Evolutionary conservation across 1,140 invertebrate genomes (phyloP).

Genomic region (Galleria mellonella): DNA sequence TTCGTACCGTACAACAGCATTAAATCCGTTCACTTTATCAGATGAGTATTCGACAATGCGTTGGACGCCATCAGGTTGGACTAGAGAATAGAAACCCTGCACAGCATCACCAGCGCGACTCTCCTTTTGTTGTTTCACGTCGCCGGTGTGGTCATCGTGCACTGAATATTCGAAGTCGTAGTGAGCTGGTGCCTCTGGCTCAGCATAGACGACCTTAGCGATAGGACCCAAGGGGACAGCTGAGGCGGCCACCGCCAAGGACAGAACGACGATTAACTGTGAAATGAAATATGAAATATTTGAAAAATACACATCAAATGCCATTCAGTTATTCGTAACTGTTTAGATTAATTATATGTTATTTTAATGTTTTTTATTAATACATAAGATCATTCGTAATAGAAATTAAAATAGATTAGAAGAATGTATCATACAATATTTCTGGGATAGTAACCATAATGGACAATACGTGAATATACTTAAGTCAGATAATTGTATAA

Average conservation of each 20-base stretch:
- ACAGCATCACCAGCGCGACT: conserved; percentile 74
- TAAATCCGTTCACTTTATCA: conserved; percentile 43
- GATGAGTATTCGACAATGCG: conserved; percentile 78
- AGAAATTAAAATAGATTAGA: no score
- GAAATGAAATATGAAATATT: conserved; percentile 4
- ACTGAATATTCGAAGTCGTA: conserved; percentile 81
- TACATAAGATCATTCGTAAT: neutral
- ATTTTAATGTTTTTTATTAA: neutral
- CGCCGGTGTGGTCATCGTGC: conserved; percentile 75
- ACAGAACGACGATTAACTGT: conserved; percentile 44
- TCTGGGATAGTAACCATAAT: no score
- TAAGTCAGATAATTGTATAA: neutral
- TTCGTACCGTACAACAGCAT: conserved; percentile 45
- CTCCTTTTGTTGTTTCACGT: conserved; percentile 56
- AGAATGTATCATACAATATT: no score
- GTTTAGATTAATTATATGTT: no score
- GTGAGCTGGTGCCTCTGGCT: conserved; percentile 75
- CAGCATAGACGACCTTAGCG: conserved; percentile 43
- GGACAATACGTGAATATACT: neutral
- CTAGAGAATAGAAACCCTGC: conserved; percentile 75
- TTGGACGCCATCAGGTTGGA: conserved; percentile 74
- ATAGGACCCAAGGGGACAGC: conserved; percentile 38
- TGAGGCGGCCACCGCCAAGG: conserved; percentile 36
- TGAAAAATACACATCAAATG: no score
- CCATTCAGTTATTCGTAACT: no score